These are phyloP conservation scores for Pyrochroa serraticornis DNA, from an alignment of 2,888 invertebrate species.

Conservation along the genomic window DNA sequence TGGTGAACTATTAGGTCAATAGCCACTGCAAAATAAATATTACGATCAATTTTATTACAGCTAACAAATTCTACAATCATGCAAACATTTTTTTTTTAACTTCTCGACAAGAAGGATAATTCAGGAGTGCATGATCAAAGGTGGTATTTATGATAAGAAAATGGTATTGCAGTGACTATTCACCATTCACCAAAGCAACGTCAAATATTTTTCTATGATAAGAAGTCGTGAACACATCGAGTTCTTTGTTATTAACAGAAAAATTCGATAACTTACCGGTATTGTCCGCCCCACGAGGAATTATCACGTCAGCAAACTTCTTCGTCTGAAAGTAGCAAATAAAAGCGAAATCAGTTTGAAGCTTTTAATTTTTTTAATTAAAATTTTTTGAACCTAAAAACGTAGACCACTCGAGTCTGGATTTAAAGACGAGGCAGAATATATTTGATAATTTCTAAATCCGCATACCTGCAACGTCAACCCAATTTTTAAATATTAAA, in stretches of 20 bases:
- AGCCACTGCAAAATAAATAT: slow-evolving; percentile 86
- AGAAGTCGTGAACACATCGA: neutral
- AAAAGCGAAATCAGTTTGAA: neutral
- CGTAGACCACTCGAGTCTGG: too few species aligned
- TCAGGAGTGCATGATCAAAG: slow-evolving; percentile 23
- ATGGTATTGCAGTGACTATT: slow-evolving; percentile 52
- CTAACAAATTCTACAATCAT: slow-evolving; percentile 3
- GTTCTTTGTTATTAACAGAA: too few species aligned
- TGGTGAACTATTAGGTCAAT: slow-evolving; percentile 99
- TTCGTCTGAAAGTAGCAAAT: slow-evolving; percentile 79
- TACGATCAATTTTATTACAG: slow-evolving; percentile 1
- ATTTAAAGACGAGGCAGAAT: too few species aligned
- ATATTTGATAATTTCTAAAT: too few species aligned
- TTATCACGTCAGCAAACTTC: slow-evolving; percentile 99
- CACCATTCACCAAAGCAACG: slow-evolving; percentile 39
- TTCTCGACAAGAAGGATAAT: slow-evolving; percentile 12
- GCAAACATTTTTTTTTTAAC: neutral
- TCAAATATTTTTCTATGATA: neutral
- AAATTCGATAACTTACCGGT: slow-evolving; percentile 69
- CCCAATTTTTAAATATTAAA: too few species aligned
- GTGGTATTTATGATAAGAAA: slow-evolving; percentile 22
- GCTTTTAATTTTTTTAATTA: too few species aligned
- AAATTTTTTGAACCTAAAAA: too few species aligned
- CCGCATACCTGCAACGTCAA: too few species aligned
- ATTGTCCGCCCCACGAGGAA: slow-evolving; percentile 98